A percentile compares a stretch with the other conserved stretches of the same genome.
Conservation (phyloP, 53 echinoderm and acorn worm species). For the Astropecten irregularis region DNA sequence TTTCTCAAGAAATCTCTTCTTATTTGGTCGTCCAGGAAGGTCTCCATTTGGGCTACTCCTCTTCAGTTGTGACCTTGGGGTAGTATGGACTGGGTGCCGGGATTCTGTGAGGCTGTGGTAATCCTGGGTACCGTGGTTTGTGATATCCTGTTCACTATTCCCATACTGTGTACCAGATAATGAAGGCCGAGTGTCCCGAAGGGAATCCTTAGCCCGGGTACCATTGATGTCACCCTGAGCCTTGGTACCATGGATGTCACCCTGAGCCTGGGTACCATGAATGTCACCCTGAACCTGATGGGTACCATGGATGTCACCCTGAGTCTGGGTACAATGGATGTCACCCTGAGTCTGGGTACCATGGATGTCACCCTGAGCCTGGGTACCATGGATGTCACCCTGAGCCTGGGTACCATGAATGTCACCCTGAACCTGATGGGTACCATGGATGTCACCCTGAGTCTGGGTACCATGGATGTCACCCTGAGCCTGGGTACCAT, state of each 20-base stretch:
- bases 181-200: too few species aligned
- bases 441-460: background rate
- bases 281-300: background rate
- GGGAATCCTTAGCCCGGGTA: background rate
- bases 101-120: background rate
- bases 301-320: background rate
- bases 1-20: slow-evolving; percentile 49
- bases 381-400: too few species aligned
- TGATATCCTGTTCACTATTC: too few species aligned
- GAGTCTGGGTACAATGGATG: too few species aligned
- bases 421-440: too few species aligned
- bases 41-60: slow-evolving; percentile 67
- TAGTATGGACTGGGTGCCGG: slow-evolving; percentile 31
- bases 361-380: too few species aligned
- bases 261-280: background rate
- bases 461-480: background rate
- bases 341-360: too few species aligned
- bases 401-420: too few species aligned
- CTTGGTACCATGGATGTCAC: background rate
- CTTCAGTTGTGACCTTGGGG: slow-evolving; percentile 75
- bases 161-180: too few species aligned
- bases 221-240: background rate
- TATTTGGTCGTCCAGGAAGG: slow-evolving; percentile 56
- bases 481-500: too few species aligned
- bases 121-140: background rate